Base-by-base conservation (phyloP, 2,888 invertebrate genomes). In the Drosophila fulvimacula region DNA sequence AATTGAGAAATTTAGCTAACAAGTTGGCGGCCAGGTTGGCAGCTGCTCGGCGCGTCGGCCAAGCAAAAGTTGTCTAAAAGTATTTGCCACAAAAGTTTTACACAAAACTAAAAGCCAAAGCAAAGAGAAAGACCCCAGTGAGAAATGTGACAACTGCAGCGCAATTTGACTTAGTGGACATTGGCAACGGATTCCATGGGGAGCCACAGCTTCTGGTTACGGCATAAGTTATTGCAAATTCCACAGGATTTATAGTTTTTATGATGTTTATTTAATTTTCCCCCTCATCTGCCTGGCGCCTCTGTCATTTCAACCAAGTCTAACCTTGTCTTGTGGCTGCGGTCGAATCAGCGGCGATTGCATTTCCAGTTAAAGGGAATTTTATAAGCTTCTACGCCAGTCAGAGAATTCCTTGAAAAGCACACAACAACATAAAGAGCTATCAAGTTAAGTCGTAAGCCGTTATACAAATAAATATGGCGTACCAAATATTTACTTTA, bases 71-170 rank as follows among this genome's bases (percentile, higher is more conserved):
- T 76, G 49, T 46, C 51, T 11, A 7, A 58, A 85, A 86, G 81
- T 82, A 79, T 82, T 86, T 82, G 69, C 77, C 74, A 67, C 69
- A 77, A 86, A 83, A 88, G 87, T 89, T 82, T 82, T 41, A 9
- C n/a, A 24, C 41, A 48, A 82, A 82, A 86, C 89, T 88, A 76
- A 76, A 82, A 75, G 66, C 70, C 69, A 79, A 62, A 60, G 42
- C 52, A 53, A 58, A 61, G 56, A 39, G 27, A 52, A 65, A 24
- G 69, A 49, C 55, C 27, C 53, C 68, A 67, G 66, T 68, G 82
- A 85, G 81, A 82, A 80, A 76, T 76, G 65, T 80, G 73, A 69
- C 77, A 82, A 80, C 73, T 73, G 81, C 70, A 65, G 49, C 62
- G 72, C 65, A 79, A 79, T 79, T 70, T 76, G 66, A 76, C 68